A percentile compares a stretch with the other conserved stretches of the same genome.
Conservation (phyloP, 2,888 invertebrate genomes). For the Aleiodes testaceus region DNA sequence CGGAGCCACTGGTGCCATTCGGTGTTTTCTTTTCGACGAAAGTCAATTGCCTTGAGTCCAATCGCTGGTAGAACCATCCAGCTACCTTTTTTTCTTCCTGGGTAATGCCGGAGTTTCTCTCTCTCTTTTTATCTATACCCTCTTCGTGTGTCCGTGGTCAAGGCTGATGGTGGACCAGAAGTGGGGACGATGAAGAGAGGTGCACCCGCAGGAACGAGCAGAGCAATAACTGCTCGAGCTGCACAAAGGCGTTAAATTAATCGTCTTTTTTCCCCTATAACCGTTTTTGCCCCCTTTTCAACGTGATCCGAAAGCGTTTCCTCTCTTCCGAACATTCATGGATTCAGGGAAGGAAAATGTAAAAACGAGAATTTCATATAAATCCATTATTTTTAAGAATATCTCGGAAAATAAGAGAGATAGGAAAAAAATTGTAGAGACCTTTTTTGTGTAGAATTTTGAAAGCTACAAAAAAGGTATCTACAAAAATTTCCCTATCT, state of each 20-base stretch:
- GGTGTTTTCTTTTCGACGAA: conserved; percentile 14
- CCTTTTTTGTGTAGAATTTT: no score
- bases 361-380: no score
- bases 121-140: conserved; percentile 31
- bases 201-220: neutral
- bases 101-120: neutral
- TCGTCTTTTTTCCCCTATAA: neutral
- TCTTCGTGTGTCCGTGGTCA: conserved; percentile 44
- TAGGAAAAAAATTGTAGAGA: no score
- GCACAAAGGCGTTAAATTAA: conserved; percentile 26
- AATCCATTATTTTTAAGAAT: no score
- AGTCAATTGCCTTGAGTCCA: conserved; percentile 31
- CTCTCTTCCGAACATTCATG: no score
- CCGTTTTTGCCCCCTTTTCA: neutral
- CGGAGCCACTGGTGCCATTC: conserved; percentile 26
- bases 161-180: conserved; percentile 25
- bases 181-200: neutral
- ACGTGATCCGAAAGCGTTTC: no score
- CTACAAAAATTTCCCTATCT: no score
- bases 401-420: no score
- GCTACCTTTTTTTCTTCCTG: conserved; percentile 34
- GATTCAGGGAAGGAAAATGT: no score
- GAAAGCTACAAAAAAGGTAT: no score
- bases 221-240: conserved; percentile 22
- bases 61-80: conserved; percentile 2